Conservation (phyloP, 2,797 vertebrate species). For the Gallirallus australis region DNA sequence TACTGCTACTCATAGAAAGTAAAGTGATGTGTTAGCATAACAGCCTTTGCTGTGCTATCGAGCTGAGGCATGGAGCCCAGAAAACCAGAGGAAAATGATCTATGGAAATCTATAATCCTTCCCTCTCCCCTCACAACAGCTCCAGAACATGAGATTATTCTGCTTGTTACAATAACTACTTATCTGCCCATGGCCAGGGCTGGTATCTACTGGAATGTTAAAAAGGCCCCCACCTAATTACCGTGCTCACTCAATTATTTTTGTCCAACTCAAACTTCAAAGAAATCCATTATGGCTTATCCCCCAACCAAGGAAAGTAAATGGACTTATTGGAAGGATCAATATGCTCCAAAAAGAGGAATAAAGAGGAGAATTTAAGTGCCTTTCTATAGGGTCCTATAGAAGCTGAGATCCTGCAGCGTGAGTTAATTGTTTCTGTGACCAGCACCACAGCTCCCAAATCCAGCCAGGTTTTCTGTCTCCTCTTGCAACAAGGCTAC, state of each 20-base stretch:
- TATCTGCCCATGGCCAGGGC: not conserved
- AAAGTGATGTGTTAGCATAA: conserved; percentile 11
- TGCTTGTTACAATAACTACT: not conserved
- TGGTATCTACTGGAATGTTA: not conserved
- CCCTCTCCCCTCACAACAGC: not conserved
- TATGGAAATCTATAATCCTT: conserved; percentile 6
- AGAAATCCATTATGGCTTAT: conserved; percentile 1
- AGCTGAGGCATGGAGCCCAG: conserved; percentile 58
- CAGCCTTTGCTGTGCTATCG: conserved; percentile 26
- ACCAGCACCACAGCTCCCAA: not conserved
- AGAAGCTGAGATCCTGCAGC: not conserved
- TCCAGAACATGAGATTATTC: conserved; percentile 32
- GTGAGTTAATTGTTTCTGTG: not conserved
- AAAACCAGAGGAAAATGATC: not conserved
- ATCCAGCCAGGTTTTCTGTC: not conserved
- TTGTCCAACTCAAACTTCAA: conserved; percentile 11
- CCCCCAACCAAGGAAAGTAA: not conserved
- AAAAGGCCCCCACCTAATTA: conserved; percentile 29
- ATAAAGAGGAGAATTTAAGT: not conserved
- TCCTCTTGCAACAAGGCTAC: not conserved
- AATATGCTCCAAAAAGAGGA: not conserved
- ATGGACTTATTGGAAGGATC: not conserved
- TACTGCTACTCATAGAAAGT: not conserved
- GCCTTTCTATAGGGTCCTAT: not conserved
- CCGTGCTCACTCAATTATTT: not conserved